Base-by-base conservation (phyloP, 2,797 vertebrate genomes). In the Sebastes hubbsi region DNA sequence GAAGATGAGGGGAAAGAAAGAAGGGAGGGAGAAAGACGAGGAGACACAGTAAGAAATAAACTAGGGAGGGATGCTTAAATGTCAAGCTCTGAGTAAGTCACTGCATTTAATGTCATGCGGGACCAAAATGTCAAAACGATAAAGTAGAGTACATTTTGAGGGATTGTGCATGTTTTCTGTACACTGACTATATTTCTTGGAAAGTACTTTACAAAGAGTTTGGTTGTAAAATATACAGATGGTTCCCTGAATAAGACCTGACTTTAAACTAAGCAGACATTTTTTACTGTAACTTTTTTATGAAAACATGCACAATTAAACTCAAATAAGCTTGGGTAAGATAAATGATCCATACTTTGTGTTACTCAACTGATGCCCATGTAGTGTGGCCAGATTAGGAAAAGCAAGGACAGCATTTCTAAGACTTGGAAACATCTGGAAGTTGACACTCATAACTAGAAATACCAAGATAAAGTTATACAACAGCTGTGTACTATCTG, bases 91-190 rank as follows among this genome's bases (percentile, higher is more conserved):
- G 16, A 42, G 61, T 42, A 66, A 72, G 56, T 67, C 27, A 18
- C 76, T 63, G 68, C 56, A 49, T 80, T 75, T 72, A 66, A 72
- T 71, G 77, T 70, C 68, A 77, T 56, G 42, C 24, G n/a, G 64
- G 67, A 85, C n/a, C 20, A 67, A 83, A 85, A 83, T 75, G 74
- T 82, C 63, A 78, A 12, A 42, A 4, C 1, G 25, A 69, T 68
- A 58, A 68, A 67, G 32, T 4, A 8, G 74, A 22, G 20, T 9
- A 3, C 6, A 68, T 72, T 60, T 60, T n/a, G 49, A 68, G 30
- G 9, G 38, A 54, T 8, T 14, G 70, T 8, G 14, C 69, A 10
- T 18, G 9, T 66, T 71, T 34, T 59, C 54, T 29, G 14, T 8
- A 34, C 55, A 58, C 36, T 20, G 16, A 58, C 52, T 11, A 14